These are phyloP conservation scores for Notiomystis cincta DNA, from an alignment of 2,113 vertebrate species.

Conservation along the genomic window DNA sequence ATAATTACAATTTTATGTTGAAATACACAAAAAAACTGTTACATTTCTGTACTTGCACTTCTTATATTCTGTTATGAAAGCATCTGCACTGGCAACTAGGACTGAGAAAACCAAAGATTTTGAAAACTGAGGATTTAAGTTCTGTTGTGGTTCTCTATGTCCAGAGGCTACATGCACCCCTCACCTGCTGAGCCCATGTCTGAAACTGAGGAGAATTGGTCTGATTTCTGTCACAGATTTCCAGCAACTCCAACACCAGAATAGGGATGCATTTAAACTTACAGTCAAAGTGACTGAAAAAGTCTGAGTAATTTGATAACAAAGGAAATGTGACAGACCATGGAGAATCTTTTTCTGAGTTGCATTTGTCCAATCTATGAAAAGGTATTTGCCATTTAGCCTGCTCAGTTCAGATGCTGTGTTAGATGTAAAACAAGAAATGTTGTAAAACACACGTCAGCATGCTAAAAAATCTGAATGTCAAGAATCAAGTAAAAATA, in stretches of 20 bases:
- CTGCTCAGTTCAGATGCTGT: background rate
- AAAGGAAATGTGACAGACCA: background rate
- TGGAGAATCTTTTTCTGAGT: background rate
- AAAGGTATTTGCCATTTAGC: slow-evolving; percentile 2
- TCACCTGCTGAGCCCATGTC: background rate
- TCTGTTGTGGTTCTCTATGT: background rate
- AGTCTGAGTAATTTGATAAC: background rate
- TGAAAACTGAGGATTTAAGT: background rate
- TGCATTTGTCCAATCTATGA: background rate
- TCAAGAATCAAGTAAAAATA: slow-evolving; percentile 59
- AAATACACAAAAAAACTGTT: background rate
- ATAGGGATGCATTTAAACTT: background rate
- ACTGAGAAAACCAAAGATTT: background rate
- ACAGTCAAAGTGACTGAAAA: background rate
- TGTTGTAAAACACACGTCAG: slow-evolving; percentile 1
- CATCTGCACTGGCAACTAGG: background rate
- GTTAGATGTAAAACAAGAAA: background rate
- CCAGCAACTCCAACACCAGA: background rate
- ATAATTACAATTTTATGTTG: background rate
- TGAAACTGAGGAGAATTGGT: background rate
- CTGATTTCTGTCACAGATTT: background rate
- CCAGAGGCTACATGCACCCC: background rate
- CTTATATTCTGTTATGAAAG: background rate
- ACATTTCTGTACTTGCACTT: background rate
- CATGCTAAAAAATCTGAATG: slow-evolving; percentile 23